Percentiles rank a stretch among this genome's conserved stretches.
Evolutionary conservation across 2,113 vertebrate species (phyloP).

Genomic region (Forbesichthys agassizii): DNA sequence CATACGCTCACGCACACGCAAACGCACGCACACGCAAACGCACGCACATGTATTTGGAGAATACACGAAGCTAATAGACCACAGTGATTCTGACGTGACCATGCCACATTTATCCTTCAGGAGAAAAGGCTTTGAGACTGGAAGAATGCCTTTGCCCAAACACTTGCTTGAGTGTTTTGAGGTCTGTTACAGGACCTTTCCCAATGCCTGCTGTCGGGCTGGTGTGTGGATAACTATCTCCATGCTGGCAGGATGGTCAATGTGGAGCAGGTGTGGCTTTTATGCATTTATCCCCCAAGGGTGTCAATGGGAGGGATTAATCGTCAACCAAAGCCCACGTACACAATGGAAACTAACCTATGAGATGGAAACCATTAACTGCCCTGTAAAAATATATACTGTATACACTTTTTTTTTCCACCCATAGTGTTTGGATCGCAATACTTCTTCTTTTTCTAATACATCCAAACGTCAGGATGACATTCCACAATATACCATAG

Average conservation of each 20-base stretch:
- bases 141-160: conserved; percentile 24
- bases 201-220: conserved; percentile 26
- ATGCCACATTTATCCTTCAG: conserved; percentile 24
- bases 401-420: conserved; percentile 72
- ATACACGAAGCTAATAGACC: conserved; percentile 25
- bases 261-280: conserved; percentile 68
- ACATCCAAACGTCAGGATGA: conserved; percentile 52
- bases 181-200: conserved; percentile 17
- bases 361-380: conserved; percentile 75
- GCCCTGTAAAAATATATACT: conserved; percentile 64
- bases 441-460: conserved; percentile 20
- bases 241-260: conserved; percentile 48
- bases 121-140: conserved; percentile 57
- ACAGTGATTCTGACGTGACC: conserved; percentile 47
- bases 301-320: conserved; percentile 37
- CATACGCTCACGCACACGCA: too few relatives aligned
- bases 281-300: conserved; percentile 42
- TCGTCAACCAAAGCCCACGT: conserved; percentile 40
- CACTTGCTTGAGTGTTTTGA: conserved; percentile 30
- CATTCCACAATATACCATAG: conserved; percentile 63
- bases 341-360: conserved; percentile 72
- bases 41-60: too few relatives aligned
- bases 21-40: too few relatives aligned
- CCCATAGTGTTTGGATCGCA: conserved; percentile 40
- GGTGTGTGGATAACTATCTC: conserved; percentile 51